phyloP scores from a whole-genome alignment of 2,113 vertebrate species.

The Acanthisitta chloris region DNA sequence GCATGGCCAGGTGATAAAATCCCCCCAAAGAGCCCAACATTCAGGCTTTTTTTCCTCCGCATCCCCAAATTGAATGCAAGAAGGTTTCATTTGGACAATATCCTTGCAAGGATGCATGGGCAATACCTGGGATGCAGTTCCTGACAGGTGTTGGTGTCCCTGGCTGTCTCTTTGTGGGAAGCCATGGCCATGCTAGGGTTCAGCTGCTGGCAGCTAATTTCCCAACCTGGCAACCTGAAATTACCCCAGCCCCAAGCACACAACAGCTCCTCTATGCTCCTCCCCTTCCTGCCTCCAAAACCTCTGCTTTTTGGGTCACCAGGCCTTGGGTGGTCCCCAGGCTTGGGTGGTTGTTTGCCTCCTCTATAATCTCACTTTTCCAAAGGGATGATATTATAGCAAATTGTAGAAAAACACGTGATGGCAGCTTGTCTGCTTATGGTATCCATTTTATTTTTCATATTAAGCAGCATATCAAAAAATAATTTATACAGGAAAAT shows the following conservation, averaged over 20 bases:
- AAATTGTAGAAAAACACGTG: fast-evolving
- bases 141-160: too few species aligned
- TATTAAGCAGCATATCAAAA: neutral
- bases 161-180: too few species aligned
- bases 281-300: too few species aligned
- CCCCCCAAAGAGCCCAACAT: neutral
- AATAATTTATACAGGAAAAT: neutral
- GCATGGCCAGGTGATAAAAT: fast-evolving
- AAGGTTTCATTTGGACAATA: neutral
- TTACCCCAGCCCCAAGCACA: too few species aligned
- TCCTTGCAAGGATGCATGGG: neutral
- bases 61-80: neutral
- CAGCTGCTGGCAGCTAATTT: too few species aligned
- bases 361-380: neutral
- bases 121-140: neutral
- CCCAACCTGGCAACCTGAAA: too few species aligned
- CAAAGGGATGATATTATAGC: neutral
- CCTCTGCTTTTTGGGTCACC: too few species aligned
- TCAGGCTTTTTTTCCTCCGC: neutral
- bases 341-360: too few species aligned
- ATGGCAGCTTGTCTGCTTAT: neutral
- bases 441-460: neutral
- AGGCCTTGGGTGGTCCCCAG: too few species aligned
- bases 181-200: too few species aligned
- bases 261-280: too few species aligned